Percentiles rank a stretch among this genome's conserved stretches.
phyloP scores from a whole-genome alignment of 1,140 invertebrate species.

The Homalodisca vitripennis region DNA sequence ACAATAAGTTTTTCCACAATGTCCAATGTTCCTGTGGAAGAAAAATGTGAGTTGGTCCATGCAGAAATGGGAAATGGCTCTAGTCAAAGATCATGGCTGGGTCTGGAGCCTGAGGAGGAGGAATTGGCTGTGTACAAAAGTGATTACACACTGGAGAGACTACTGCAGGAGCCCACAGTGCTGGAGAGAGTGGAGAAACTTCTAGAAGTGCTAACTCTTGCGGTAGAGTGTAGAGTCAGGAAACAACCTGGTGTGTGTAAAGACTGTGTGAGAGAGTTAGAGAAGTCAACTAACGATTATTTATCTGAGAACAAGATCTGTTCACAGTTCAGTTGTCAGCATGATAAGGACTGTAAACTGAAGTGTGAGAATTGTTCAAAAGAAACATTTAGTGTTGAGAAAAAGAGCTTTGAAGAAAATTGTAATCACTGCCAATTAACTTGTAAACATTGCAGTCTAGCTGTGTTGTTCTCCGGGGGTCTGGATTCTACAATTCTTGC shows the following conservation, averaged over 20 bases:
- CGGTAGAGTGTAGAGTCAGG: conserved; percentile 61
- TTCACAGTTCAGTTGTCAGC: too few relatives aligned
- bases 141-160: not conserved
- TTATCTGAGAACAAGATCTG: too few relatives aligned
- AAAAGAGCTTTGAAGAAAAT: too few relatives aligned
- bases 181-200: conserved; percentile 34
- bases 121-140: conserved; percentile 10
- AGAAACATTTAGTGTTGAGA: too few relatives aligned
- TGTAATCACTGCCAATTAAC: too few relatives aligned
- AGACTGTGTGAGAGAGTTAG: conserved; percentile 55
- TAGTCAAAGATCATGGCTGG: not conserved
- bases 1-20: not conserved
- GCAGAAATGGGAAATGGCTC: not conserved
- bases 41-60: not conserved
- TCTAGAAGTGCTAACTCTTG: conserved; percentile 53
- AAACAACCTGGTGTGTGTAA: conserved; percentile 66
- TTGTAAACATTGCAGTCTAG: conserved; percentile 75
- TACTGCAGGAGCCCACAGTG: not conserved
- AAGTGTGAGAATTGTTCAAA: too few relatives aligned
- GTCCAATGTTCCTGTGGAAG: not conserved
- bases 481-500: conserved; percentile 91
- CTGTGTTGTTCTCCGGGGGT: conserved; percentile 92
- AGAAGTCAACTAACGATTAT: too few relatives aligned
- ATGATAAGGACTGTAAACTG: too few relatives aligned
- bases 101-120: conserved; percentile 11